Evolutionary conservation across 2,113 vertebrate genomes (phyloP), one percentile per base, ranked within the genome.

Genomic region (Amphilophus citrinellus): DNA sequence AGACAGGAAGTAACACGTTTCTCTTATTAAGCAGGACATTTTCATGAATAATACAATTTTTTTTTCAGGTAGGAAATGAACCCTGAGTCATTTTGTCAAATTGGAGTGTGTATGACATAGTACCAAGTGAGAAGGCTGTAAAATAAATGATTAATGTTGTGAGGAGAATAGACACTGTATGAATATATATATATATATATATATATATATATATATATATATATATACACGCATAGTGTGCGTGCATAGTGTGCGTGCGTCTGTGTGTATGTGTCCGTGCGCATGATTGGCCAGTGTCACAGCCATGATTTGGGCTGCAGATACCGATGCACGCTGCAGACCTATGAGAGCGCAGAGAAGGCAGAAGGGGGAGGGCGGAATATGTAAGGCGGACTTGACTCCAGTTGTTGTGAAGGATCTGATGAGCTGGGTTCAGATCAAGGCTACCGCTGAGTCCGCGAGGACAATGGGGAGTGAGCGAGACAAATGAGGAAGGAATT

Each of bases 331-430:
- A 61, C 79, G 5, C 53, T 13, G 78, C 85, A 80, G 87, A 89
- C 93, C 94, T 91, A 94, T 93, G 85, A 84, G 77, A 85, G 85
- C 44, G 68, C 87, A 50, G 92, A 53, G 61, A 22, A 13, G 53
- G 44, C 80, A 58, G 75, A 47, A 76, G 87, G 83, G 91, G 92
- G 86, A 91, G 91, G 93, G 89, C 83, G 20, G 61, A 84, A 60
- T 6, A 82, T 60, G 78, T 53, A 76, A 91, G 84, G 82, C 83
- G 88, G 88, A 87, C 84, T 80, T 87, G 84, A 88, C 89, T 91
- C 87, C 91, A 93, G 94, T 94, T 89, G 91, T 91, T 89, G 90
- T 82, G 86, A 92, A 88, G 56, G 85, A 87, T 82, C 84, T 85
- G 91, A 80, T 76, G 84, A 84, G 82, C 71, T 61, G 81, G 66